Evolutionary conservation across 2,113 vertebrate species (phyloP), one percentile per base, ranked within the genome.

Genomic region (Raja brachyura): DNA sequence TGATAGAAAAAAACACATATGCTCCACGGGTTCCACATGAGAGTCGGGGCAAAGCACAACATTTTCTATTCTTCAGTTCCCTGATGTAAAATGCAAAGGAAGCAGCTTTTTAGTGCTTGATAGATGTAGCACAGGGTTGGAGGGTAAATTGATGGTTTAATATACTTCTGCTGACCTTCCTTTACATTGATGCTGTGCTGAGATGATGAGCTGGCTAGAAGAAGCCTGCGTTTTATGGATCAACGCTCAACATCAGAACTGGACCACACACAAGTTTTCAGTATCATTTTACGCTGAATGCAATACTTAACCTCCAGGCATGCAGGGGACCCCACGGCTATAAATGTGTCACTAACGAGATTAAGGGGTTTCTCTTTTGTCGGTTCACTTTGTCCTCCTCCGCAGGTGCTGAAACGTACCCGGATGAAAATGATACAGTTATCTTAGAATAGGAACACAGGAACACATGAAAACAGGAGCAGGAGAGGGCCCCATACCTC

Each of bases 181-280:
- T 61, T 63, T 88, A 16, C 83, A 88, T 63, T 88, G 59, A 66
- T 66, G 61, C 33, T 86, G 83, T 54, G 25, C 13, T 86, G 83
- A 59, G 59, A 13, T 88, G 59, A 88, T 63, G 83, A 88, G 28
- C 83, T 88, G 59, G 61, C 6, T 63, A 63, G 61, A 59, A 63
- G 81, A n/a, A 88, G 83, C 28, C 83, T 66, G 28, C 28, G 7
- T 63, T 61, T 16, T 63, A 31, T 63, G 83, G 83, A 61, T 88
- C 83, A 63, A 88, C 5, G 83, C 59, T 88, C 83, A 88, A 66
- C 83, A 66, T 88, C 59, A 88, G 63, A 88, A 31, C 59, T 88
- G 59, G 28, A 66, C n/a, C 83, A 59, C 83, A 86, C 56, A 63
- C 83, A 88, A 88, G 59, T 13, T 61, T 28, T 56, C 81, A 16